These are phyloP conservation scores for Lasioglossum figueresi DNA, from an alignment of 2,888 invertebrate genomes.

Conservation along the genomic window DNA sequence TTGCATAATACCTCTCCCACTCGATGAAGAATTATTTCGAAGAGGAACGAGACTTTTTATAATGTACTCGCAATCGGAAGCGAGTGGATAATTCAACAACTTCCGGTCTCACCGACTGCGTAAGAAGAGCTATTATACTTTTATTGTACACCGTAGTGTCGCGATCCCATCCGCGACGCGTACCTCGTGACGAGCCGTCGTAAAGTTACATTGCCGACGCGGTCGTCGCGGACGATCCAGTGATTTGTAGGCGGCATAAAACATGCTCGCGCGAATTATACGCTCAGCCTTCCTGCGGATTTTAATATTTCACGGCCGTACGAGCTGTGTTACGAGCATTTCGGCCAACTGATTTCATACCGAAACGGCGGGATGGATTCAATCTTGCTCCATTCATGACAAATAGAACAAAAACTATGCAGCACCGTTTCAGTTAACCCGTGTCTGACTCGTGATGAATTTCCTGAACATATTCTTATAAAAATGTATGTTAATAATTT, in stretches of 20 bases:
- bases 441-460: too few species aligned
- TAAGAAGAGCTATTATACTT: constrained; percentile 24
- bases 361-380: neutral
- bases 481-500: too few species aligned
- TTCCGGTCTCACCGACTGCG: constrained; percentile 32
- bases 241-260: constrained; percentile 44
- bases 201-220: constrained; percentile 50
- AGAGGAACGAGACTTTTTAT: constrained; percentile 36
- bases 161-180: constrained; percentile 31
- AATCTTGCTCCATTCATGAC: neutral
- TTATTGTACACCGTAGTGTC: constrained; percentile 31
- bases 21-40: constrained; percentile 41
- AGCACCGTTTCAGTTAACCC: neutral
- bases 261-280: constrained; percentile 38
- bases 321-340: neutral
- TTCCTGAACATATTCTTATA: too few species aligned
- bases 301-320: constrained; percentile 13
- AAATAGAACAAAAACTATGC: neutral
- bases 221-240: constrained; percentile 34
- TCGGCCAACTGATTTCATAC: neutral
- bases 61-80: constrained; percentile 30
- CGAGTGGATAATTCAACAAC: constrained; percentile 58
- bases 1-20: too few species aligned
- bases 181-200: constrained; percentile 38
- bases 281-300: constrained; percentile 6